Percentiles rank a stretch among this genome's conserved stretches.
These are phyloP conservation scores for Microchirus variegatus DNA, from an alignment of 2,797 vertebrate species.

Conservation along the genomic window DNA sequence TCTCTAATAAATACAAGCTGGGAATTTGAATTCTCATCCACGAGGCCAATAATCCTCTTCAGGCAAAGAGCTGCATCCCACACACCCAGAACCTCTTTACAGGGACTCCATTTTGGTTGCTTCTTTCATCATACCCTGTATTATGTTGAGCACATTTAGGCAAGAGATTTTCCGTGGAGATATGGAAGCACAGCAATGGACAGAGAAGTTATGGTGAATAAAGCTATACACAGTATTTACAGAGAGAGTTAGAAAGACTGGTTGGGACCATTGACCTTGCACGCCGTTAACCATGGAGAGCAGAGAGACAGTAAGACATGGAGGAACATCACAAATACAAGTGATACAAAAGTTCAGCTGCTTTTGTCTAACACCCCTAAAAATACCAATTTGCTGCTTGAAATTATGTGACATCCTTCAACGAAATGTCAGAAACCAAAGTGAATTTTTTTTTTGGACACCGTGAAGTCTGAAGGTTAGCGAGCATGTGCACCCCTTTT, in stretches of 20 bases:
- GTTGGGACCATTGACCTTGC: conserved; percentile 49
- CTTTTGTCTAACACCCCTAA: conserved; percentile 62
- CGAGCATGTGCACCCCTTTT: conserved; percentile 26
- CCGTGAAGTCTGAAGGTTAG: conserved; percentile 30
- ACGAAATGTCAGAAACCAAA: conserved; percentile 38
- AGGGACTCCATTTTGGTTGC: conserved; percentile 30
- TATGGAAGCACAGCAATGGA: conserved; percentile 73
- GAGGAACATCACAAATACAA: conserved; percentile 66
- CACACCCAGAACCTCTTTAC: conserved; percentile 27
- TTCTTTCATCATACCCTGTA: conserved; percentile 62
- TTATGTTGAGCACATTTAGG: conserved; percentile 49
- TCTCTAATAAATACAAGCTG: conserved; percentile 2
- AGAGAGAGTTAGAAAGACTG: conserved; percentile 60
- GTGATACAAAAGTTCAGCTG: conserved; percentile 67
- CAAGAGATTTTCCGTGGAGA: conserved; percentile 47
- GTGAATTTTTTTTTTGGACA: conserved; percentile 34
- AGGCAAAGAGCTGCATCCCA: conserved; percentile 42
- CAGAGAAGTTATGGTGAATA: conserved; percentile 54
- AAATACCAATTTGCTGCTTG: conserved; percentile 79
- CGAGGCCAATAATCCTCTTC: conserved; percentile 24
- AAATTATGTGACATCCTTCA: conserved; percentile 53
- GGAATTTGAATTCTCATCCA: conserved; percentile 8
- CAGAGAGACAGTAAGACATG: conserved; percentile 57
- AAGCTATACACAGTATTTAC: conserved; percentile 80
- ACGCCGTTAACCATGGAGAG: conserved; percentile 51